Base-by-base conservation (phyloP, 2,888 invertebrate species). In the Rambutsinella grinnellia region DNA sequence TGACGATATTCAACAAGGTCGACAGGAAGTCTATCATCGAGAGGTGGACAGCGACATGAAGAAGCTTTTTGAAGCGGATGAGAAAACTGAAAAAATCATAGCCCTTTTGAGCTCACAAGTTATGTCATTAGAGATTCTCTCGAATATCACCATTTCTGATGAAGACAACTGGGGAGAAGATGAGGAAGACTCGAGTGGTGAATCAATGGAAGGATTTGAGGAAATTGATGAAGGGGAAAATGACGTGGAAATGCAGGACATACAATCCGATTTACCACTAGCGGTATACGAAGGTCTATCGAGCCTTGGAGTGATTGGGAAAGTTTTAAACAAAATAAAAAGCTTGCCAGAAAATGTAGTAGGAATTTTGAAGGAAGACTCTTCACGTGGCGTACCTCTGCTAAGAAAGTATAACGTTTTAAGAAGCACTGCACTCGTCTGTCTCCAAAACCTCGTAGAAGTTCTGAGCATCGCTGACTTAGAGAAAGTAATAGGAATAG, bases 121-220 rank as follows among this genome's bases (percentile, higher is more conserved):
- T 83, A 89, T 90, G 85, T 90, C 65, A 6, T 87, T 93, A 53
- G 93, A 93, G 87, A 90, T 92, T 77, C 86, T 93, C 69, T 90
- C 93, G 24, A 93, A 93, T 86, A 87, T 93, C 63, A 91, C 92
- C 84, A 90, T 91, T 36, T 87, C 89, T 84, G 91, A 91, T 85
- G 91, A 91, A 90, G 87, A 87, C 21, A 66, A 60, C 0, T 86
- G 85, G 53, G 85, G 85, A 24, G 89, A 89, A 72, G 87, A 88
- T 63, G 86, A 86, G n/a, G 85, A 85, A 6, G 79, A 78, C 54
- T n/a, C n/a, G n/a, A 86, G 85, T 71, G 87, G 87, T 23, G 83
- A 76, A 53, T 83, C 84, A 27, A 85, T 72, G 1, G 66, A 85
- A 26, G 81, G 81, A 61, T 60, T 61, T 5, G 60, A 65, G 1